Evolutionary conservation across 2,888 invertebrate species (phyloP).

Genomic region (Folsomia candida): DNA sequence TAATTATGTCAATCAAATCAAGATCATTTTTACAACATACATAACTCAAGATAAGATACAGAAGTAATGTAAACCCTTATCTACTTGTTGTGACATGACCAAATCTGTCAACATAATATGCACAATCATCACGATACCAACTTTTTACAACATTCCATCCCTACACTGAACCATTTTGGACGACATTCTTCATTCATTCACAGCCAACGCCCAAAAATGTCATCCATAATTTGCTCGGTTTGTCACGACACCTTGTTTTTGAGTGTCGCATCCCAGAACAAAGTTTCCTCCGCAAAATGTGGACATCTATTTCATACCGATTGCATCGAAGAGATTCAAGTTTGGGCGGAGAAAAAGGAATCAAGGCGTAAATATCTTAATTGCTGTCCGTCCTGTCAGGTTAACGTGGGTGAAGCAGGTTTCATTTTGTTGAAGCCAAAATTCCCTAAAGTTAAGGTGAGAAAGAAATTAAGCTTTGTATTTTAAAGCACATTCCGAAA

Average conservation of each 20-base stretch:
- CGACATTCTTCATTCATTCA: too few relatives aligned
- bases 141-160: too few relatives aligned
- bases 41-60: too few relatives aligned
- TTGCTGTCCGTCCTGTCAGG: neutral
- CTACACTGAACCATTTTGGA: too few relatives aligned
- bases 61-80: too few relatives aligned
- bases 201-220: neutral
- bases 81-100: too few relatives aligned
- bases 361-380: neutral
- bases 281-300: neutral
- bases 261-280: neutral
- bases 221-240: neutral
- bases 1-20: too few relatives aligned
- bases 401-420: neutral
- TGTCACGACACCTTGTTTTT: neutral
- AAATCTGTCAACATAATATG: too few relatives aligned
- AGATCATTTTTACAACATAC: too few relatives aligned
- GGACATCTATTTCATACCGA: neutral
- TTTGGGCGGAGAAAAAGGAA: neutral
- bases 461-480: too few relatives aligned
- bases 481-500: neutral
- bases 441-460: neutral
- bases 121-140: too few relatives aligned
- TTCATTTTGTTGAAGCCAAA: neutral
- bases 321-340: neutral